A percentile compares a stretch with the other conserved stretches of the same genome.
Evolutionary conservation across 2,113 vertebrate species (phyloP).

Genomic region (Oryzias javanicus): DNA sequence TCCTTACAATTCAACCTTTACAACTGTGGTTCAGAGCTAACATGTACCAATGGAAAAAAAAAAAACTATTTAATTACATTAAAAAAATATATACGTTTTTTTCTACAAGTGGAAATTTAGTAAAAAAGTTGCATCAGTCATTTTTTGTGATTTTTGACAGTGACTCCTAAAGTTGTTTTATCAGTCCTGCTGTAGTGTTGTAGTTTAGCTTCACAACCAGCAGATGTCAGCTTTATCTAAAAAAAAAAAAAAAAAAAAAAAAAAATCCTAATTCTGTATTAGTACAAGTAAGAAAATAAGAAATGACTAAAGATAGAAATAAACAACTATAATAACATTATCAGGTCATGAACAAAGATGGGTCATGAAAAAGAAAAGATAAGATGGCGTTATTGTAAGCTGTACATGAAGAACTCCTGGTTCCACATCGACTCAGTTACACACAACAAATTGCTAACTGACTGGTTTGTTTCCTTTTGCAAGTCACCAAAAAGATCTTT

Average conservation of each 20-base stretch:
- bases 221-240: conserved; percentile 46
- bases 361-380: no score
- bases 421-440: conserved; percentile 17
- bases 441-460: conserved; percentile 2
- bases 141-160: background rate
- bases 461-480: conserved; percentile 30
- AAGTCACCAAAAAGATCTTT: background rate
- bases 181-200: conserved; percentile 23
- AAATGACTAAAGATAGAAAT: background rate
- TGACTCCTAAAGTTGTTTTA: background rate
- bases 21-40: no score
- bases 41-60: no score
- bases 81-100: no score
- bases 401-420: conserved; percentile 7
- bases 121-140: background rate
- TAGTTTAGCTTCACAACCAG: conserved; percentile 44
- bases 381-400: background rate
- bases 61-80: no score
- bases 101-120: background rate
- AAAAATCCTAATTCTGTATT: background rate
- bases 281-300: background rate
- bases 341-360: no score
- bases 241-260: background rate
- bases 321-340: no score
- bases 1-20: no score